Base-by-base conservation (phyloP, 2,797 vertebrate genomes). In the Setipinna tenuifilis region DNA sequence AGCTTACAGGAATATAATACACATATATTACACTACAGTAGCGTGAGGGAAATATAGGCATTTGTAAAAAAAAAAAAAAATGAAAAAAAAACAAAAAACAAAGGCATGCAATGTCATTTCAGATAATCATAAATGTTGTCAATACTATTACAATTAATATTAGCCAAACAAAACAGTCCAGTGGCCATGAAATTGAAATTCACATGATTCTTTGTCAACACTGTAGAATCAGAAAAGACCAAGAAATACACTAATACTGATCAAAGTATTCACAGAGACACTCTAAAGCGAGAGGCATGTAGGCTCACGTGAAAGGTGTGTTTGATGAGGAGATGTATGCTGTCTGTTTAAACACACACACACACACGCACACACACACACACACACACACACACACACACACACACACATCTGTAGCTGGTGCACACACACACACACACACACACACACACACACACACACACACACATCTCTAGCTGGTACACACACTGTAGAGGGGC, bases 401-500 rank as follows among this genome's bases (percentile, higher is more conserved):
- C 2, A 54, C 50, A 54, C 50, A 10, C 50, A 78, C 71, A 44
- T 19, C 71, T 78, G 35, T 44, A 78, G 19, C 31, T 78, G 16
- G 6, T n/a, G 28, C 81, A n/a, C 31, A 85, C 62, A 31, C 25
- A 35, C 46, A 48, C 46, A 48, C 46, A 48, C 46, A 71, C 44
- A 84, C 31, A 48, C 23, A 84, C 50, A 84, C 31, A 48, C 57
- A 59, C 14, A 31, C 54, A 83, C 61, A 83, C 46, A 48, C 46
- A 48, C 46, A 48, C 46, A 46, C 1, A 48, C 46, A 41, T 17
- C 68, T 75, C 14, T 41, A 75, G 17, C 28, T 75, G 12, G 14
- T 19, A 25, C 80, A 19, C 28, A 85, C 59, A 28, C 23, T 21
- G n/a, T n/a, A n/a, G n/a, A 91, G 86, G 50, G 50, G 50, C 50